Base-by-base conservation (phyloP, 1,140 invertebrate species). In the Xylocopa sonorina region DNA sequence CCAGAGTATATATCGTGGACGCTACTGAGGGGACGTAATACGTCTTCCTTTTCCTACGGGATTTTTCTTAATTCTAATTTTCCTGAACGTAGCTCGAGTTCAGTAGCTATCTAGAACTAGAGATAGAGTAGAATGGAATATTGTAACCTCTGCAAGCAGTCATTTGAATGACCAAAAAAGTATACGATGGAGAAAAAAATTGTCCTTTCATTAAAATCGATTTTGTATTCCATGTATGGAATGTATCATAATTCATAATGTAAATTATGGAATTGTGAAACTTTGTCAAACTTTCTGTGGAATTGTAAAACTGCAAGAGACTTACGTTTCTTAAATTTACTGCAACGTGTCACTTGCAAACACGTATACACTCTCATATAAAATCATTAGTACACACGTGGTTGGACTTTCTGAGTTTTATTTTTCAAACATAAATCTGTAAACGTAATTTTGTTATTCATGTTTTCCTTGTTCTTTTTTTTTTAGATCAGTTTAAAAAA, bases 31-130 rank as follows among this genome's bases (percentile, higher is more conserved):
- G 24, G 21, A 14, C 34, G 32, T 14, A 7, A 75, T 43, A 55
- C 27, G 16, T 66, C 7, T 55, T 29, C 48, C 21, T 10, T 43
- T 74, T 53, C 27, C 21, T 21, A 1, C 18, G 18, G 14, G 21
- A 55, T 68, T 55, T 53, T 76, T 76, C 51, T 57, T 32, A 16
- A 57, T 43, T 43, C 16, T 43, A 29, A 55, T 55, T 41, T 60
- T 2, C 21, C 14, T 21, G 4, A 24, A 5, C 41, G 14, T 6
- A 4, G 9, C 3, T 32, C 6, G 21, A 21, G 21, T 58, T 32
- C 16, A 10, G 32, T 9, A 21, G 5, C 32, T n/a, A n/a, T n/a
- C n/a, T n/a, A n/a, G 10, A 1, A 9, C 29, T 43, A 64, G 16
- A 18, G 10, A 2, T 9, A 1, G 7, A 18, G 4, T 5, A 32